Base-by-base conservation (phyloP, 2,888 invertebrate genomes). In the Drosophila incognita region DNA sequence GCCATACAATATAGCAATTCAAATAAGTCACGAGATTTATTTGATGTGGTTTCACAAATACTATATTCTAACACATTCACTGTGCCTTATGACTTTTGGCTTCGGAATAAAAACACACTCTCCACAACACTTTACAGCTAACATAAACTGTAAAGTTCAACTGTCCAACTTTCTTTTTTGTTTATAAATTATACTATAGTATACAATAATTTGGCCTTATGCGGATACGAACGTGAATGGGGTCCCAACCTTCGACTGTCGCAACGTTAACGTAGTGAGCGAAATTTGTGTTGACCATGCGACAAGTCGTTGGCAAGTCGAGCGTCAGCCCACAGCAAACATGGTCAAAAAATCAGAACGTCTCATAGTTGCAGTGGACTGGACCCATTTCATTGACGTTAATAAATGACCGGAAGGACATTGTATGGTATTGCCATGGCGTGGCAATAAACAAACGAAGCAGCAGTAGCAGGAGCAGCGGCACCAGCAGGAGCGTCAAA, bases 361-460 rank as follows among this genome's bases (percentile, higher is more conserved):
- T 73, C 64, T 71, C 69, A 59, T 72, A 76, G 81, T 72, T 77
- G 67, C 54, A 65, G 53, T 78, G 79, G 62, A 72, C 71, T 62
- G 73, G 66, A 80, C 53, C 76, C 81, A 73, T 87, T 89, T 76
- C 90, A 81, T 82, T 90, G 88, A 87, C 86, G 87, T 88, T 88
- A 88, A 87, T 87, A 89, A 87, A 87, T 83, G 87, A 86, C 87
- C 87, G 90, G 89, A 87, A 88, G 90, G 79, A 90, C 87, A 90
- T 87, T 87, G 90, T 86, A 88, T 83, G 82, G 83, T 77, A 72
- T 80, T 64, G 82, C 83, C 68, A 76, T 87, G 89, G 88, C 79
- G 76, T 77, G 81, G 85, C 82, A 83, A 82, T 89, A 87, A 89
- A 89, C 83, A 84, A 86, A 87, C 83, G 74, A 77, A 74, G 60